Evolutionary conservation across 2,888 invertebrate genomes (phyloP).

Genomic region (Emmelina monodactyla): DNA sequence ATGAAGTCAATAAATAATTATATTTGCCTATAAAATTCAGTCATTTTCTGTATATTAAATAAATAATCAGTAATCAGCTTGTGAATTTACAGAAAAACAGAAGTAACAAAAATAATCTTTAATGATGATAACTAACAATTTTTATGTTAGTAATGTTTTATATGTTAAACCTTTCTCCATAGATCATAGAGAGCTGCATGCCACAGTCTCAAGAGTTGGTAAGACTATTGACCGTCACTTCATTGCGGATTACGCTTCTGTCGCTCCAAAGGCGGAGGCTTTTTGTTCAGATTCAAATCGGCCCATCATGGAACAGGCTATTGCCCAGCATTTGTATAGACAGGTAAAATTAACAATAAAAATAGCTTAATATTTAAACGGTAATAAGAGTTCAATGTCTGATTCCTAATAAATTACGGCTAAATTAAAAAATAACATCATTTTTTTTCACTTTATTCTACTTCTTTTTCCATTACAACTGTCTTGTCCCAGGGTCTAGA

Average conservation of each 20-base stretch:
- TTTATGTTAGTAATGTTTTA: not conserved
- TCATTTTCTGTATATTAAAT: no score
- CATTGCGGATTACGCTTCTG: slow-evolving; percentile 88
- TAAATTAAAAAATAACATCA: no score
- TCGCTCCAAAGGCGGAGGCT: slow-evolving; percentile 82
- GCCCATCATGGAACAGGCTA: slow-evolving; percentile 71
- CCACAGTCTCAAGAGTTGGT: slow-evolving; percentile 88
- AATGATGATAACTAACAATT: not conserved
- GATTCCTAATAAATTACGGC: no score
- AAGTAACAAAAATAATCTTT: not conserved
- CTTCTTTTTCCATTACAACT: no score
- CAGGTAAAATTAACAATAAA: slow-evolving; percentile 76
- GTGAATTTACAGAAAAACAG: not conserved
- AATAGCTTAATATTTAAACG: no score
- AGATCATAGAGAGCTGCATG: slow-evolving; percentile 59
- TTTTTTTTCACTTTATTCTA: no score
- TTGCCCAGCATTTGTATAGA: slow-evolving; percentile 94
- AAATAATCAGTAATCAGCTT: no score
- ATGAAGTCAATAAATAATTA: no score
- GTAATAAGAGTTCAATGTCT: no score
- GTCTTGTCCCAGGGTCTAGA: slow-evolving; percentile 86
- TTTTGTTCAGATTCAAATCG: slow-evolving; percentile 72
- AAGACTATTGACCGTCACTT: slow-evolving; percentile 97
- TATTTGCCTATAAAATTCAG: no score
- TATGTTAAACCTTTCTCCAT: slow-evolving; percentile 3